Conservation (phyloP, 2,113 vertebrate species). For the Chaetops frenatus region DNA sequence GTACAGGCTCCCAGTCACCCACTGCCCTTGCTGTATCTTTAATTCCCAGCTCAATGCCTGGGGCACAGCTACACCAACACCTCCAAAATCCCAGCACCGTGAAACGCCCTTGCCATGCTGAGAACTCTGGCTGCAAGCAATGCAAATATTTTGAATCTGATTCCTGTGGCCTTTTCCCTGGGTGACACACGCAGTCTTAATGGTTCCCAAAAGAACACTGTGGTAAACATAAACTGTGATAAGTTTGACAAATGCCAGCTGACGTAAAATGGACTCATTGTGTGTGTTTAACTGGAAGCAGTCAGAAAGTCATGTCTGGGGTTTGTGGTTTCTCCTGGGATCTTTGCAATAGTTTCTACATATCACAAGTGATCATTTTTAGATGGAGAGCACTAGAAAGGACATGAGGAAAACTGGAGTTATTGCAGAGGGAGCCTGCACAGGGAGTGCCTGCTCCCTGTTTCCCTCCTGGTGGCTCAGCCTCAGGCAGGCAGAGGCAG, state of each 20-base stretch:
- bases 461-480: too few relatives aligned
- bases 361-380: neutral
- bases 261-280: neutral
- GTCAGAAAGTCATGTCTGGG: neutral
- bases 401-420: neutral
- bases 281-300: neutral
- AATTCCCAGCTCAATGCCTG: neutral
- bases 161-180: neutral
- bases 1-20: neutral
- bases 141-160: neutral
- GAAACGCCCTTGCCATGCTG: neutral
- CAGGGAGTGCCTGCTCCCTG: too few relatives aligned
- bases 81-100: neutral
- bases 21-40: neutral
- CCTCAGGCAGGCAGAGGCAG: too few relatives aligned
- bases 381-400: neutral
- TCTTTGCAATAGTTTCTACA: neutral
- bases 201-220: neutral
- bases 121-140: neutral
- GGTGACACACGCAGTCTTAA: neutral
- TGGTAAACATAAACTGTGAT: neutral
- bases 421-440: neutral
- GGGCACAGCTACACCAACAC: neutral
- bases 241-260: neutral
- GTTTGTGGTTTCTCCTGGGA: neutral